These are phyloP conservation scores for Latrodectus geometricus DNA, from an alignment of 1,140 invertebrate species.

Conservation along the genomic window DNA sequence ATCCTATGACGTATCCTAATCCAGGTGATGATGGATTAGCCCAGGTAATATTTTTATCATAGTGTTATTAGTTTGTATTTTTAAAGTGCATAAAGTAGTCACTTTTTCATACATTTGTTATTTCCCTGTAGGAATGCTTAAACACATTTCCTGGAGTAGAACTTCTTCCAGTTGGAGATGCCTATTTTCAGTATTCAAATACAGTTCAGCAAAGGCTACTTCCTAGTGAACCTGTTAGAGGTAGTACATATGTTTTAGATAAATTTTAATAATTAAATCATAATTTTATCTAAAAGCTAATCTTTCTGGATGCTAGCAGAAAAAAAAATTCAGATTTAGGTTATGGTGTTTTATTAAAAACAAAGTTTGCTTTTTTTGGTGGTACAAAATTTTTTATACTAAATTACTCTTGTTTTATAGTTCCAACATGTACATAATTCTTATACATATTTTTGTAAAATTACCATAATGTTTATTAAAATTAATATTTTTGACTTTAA, in stretches of 20 bases:
- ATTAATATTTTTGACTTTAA: no score
- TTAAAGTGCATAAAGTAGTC: no score
- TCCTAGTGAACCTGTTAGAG: slow-evolving; percentile 53
- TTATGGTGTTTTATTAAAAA: neutral
- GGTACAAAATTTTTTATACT: neutral
- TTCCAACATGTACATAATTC: neutral
- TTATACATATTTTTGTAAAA: no score
- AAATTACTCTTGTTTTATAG: neutral
- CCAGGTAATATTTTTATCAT: slow-evolving; percentile 23
- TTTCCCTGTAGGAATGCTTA: slow-evolving; percentile 47
- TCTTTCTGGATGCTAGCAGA: neutral
- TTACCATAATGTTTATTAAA: no score
- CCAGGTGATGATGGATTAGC: slow-evolving; percentile 43
- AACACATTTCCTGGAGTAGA: slow-evolving; percentile 49
- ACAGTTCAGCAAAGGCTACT: slow-evolving; percentile 61
- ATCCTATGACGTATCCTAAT: slow-evolving; percentile 56
- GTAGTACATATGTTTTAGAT: neutral
- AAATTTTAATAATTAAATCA: neutral
- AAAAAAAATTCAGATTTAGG: neutral
- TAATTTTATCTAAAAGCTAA: neutral
- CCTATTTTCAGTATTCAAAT: slow-evolving; percentile 74
- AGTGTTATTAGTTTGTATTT: neutral
- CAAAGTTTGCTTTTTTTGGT: neutral
- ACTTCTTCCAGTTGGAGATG: slow-evolving; percentile 73
- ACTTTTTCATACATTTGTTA: neutral